A percentile compares a stretch with the other conserved stretches of the same genome.
phyloP scores from a whole-genome alignment of 2,888 invertebrate species.

The Spilosoma lubricipeda region DNA sequence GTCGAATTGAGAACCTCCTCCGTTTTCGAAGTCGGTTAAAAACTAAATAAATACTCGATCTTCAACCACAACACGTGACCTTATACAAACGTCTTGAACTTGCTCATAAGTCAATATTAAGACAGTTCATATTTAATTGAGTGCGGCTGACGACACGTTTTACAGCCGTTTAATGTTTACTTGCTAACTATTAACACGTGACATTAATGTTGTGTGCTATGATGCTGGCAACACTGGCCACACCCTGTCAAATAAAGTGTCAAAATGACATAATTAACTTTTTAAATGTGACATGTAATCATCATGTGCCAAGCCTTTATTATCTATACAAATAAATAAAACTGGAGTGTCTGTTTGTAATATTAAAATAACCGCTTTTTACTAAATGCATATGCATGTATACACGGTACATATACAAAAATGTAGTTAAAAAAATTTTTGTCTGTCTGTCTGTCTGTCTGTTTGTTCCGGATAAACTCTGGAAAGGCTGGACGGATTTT shows the following conservation, averaged over 20 bases:
- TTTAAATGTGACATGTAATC: neutral
- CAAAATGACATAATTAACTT: neutral
- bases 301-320: too few relatives aligned
- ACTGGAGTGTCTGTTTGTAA: too few relatives aligned
- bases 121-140: neutral
- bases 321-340: too few relatives aligned
- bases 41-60: too few relatives aligned
- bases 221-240: neutral
- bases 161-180: neutral
- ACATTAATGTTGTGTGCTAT: neutral
- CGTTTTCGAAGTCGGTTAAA: too few relatives aligned
- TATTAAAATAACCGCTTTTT: too few relatives aligned
- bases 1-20: neutral
- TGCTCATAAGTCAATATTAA: neutral
- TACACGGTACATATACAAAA: too few relatives aligned
- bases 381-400: too few relatives aligned
- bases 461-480: too few relatives aligned
- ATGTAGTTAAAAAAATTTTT: too few relatives aligned
- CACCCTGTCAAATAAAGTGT: neutral
- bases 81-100: neutral
- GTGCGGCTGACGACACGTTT: neutral
- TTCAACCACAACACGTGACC: neutral
- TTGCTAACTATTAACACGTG: neutral
- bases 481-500: too few relatives aligned
- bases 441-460: too few relatives aligned